A percentile compares a stretch with the other conserved stretches of the same genome.
Evolutionary conservation across 1,140 invertebrate genomes (phyloP).

Genomic region (Pararge aegeria): DNA sequence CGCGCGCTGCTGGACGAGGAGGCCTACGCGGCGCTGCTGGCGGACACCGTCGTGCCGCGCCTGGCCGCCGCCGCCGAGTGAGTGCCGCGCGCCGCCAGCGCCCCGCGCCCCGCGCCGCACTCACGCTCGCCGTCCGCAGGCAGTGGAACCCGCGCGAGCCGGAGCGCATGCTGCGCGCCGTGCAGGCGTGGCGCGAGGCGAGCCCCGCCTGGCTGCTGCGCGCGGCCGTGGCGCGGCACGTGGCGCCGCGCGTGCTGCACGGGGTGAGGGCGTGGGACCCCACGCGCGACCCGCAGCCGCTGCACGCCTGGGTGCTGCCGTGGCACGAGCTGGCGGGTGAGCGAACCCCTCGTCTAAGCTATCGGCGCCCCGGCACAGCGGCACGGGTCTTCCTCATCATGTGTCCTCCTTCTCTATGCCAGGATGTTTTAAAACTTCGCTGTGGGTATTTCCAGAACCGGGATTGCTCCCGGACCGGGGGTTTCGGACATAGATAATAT

Average conservation of each 20-base stretch:
- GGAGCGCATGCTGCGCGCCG: constrained; percentile 87
- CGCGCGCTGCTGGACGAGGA: constrained; percentile 53
- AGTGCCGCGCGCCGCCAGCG: constrained; percentile 83
- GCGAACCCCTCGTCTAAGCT: not conserved
- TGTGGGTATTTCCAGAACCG: too few species aligned
- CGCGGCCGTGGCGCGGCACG: constrained; percentile 89
- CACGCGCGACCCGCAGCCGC: constrained; percentile 93
- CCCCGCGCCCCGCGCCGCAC: constrained; percentile 89
- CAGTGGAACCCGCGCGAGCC: constrained; percentile 88
- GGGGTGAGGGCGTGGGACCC: constrained; percentile 97
- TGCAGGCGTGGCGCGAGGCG: constrained; percentile 90
- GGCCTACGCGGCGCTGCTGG: constrained; percentile 59
- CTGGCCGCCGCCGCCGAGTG: constrained; percentile 52
- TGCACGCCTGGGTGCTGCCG: constrained; percentile 98
- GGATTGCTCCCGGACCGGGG: too few species aligned
- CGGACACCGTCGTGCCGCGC: constrained; percentile 50
- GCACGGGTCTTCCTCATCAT: too few species aligned
- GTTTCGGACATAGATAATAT: too few species aligned
- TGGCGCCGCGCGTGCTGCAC: constrained; percentile 88
- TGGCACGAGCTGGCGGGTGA: constrained; percentile 83
- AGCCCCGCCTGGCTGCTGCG: constrained; percentile 92
- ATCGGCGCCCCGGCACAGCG: too few species aligned
- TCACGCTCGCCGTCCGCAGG: too few species aligned
- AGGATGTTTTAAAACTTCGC: too few species aligned
- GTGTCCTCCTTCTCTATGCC: too few species aligned